phyloP scores from a whole-genome alignment of 2,888 invertebrate species.

The Orthonevra nobilis region DNA sequence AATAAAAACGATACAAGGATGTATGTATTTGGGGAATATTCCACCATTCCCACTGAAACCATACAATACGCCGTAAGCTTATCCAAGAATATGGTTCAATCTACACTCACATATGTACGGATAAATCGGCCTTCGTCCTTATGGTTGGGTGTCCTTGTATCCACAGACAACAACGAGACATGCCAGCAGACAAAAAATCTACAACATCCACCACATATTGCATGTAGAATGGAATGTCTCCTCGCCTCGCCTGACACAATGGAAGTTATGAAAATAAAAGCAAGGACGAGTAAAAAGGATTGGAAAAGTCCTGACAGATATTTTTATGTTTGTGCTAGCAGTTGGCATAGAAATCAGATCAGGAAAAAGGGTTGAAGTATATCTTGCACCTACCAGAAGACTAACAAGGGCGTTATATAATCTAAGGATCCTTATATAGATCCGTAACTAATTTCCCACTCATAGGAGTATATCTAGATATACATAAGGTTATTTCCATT shows the following conservation, averaged over 20 bases:
- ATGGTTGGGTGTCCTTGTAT: not conserved
- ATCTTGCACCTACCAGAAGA: too few species aligned
- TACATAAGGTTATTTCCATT: too few species aligned
- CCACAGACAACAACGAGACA: not conserved
- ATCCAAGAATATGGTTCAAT: conserved; percentile 7
- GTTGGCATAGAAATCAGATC: conserved; percentile 23
- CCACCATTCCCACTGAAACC: conserved; percentile 10
- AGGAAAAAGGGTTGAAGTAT: conserved; percentile 15
- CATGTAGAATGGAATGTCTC: conserved; percentile 16
- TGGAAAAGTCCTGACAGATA: conserved; percentile 34
- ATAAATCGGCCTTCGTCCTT: not conserved
- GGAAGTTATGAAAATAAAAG: conserved; percentile 30
- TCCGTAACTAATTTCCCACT: too few species aligned
- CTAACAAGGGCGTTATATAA: too few species aligned
- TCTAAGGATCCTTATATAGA: too few species aligned
- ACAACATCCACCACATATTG: not conserved
- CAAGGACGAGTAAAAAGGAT: conserved; percentile 2
- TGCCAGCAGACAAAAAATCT: not conserved
- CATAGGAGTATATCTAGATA: too few species aligned
- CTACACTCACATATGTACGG: too few species aligned
- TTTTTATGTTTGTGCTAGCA: not conserved
- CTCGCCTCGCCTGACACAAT: conserved; percentile 14
- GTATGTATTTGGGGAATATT: conserved; percentile 13
- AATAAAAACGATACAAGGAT: conserved; percentile 23
- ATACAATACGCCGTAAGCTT: conserved; percentile 30